Evolutionary conservation across 2,888 invertebrate genomes (phyloP).

Genomic region (Acronicta aceris): DNA sequence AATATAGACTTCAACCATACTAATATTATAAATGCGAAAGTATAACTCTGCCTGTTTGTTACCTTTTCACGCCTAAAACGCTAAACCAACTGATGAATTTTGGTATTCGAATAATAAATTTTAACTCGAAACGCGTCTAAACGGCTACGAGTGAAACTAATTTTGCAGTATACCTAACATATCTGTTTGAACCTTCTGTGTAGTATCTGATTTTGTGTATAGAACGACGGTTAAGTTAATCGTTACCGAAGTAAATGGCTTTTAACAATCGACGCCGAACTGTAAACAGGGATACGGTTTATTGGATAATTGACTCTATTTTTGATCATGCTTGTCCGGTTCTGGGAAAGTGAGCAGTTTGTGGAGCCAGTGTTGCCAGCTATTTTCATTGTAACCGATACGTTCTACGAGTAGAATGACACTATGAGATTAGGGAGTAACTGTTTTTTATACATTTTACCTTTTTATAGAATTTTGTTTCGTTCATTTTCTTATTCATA

Average conservation of each 20-base stretch:
- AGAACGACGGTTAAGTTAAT: slow-evolving; percentile 48
- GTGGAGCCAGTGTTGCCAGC: slow-evolving; percentile 1
- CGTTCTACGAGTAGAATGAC: not conserved
- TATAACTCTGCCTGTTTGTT: too few species aligned
- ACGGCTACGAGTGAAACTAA: too few species aligned
- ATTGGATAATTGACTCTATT: slow-evolving; percentile 54
- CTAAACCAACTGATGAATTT: too few species aligned
- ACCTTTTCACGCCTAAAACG: too few species aligned
- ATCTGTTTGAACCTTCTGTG: not conserved
- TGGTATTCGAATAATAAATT: too few species aligned
- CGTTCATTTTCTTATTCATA: too few species aligned
- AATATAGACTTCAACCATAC: too few species aligned
- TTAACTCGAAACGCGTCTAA: too few species aligned
- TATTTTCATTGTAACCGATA: slow-evolving; percentile 14
- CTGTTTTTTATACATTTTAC: not conserved
- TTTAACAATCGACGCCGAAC: slow-evolving; percentile 52
- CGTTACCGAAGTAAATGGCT: slow-evolving; percentile 45
- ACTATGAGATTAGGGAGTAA: not conserved
- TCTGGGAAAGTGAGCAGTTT: slow-evolving; percentile 21
- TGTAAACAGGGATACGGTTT: slow-evolving; percentile 53
- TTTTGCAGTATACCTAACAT: too few species aligned
- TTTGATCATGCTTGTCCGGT: slow-evolving; percentile 33
- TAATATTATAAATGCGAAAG: too few species aligned
- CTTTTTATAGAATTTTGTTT: not conserved
- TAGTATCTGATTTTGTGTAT: slow-evolving; percentile 6